Conservation (phyloP, 2,113 vertebrate genomes). For the Ictalurus punctatus region DNA sequence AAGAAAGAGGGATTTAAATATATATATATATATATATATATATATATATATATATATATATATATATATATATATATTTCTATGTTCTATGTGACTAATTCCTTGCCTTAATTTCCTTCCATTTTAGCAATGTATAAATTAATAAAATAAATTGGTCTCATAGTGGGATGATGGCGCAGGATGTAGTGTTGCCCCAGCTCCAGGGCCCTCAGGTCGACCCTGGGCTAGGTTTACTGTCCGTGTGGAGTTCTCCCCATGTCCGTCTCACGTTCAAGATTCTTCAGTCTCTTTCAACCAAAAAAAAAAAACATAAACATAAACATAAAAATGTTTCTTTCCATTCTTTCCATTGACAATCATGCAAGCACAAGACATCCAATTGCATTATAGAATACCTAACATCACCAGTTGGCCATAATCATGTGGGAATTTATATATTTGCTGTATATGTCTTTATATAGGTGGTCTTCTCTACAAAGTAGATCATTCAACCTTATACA, state of each 20-base stretch:
- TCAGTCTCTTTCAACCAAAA: neutral
- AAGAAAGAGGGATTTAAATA: no score
- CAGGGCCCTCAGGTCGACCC: neutral
- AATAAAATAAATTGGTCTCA: neutral
- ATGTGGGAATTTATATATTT: neutral
- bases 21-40: no score
- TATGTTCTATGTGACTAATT: neutral
- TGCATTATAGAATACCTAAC: neutral
- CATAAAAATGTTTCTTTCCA: neutral
- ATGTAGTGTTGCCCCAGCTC: neutral
- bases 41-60: no score
- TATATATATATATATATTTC: no score
- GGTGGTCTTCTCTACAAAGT: neutral
- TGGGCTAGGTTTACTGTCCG: neutral
- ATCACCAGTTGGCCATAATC: neutral
- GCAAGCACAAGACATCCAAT: neutral
- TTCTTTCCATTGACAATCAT: neutral
- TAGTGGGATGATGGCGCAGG: neutral
- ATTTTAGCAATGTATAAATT: neutral
- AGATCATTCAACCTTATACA: neutral
- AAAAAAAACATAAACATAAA: no score
- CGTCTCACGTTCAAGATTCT: neutral
- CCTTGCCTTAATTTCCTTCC: neutral
- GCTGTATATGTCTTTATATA: neutral
- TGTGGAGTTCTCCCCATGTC: neutral